A percentile compares a stretch with the other conserved stretches of the same genome.
phyloP scores from a whole-genome alignment of 2,797 vertebrate genomes.

The Acanthurus lineatus region DNA sequence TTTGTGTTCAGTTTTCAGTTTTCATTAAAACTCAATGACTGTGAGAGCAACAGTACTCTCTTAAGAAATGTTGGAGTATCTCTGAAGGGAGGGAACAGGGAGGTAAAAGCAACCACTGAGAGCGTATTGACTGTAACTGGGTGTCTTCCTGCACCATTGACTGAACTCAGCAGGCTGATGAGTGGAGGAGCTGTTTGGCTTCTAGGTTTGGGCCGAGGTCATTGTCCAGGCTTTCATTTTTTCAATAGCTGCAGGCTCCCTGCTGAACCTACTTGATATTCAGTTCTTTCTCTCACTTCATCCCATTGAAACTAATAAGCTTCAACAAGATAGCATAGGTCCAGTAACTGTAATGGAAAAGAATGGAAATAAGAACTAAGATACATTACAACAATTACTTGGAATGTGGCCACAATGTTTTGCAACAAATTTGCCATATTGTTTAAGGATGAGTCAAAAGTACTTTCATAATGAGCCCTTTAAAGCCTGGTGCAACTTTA shows the following conservation, averaged over 20 bases:
- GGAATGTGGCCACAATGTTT: conserved; percentile 13
- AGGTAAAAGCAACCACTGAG: conserved; percentile 47
- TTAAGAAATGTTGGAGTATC: conserved; percentile 25
- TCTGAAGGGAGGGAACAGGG: conserved; percentile 24
- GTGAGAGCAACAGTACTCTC: conserved; percentile 22
- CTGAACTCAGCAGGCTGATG: conserved; percentile 77
- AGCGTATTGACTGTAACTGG: conserved; percentile 66
- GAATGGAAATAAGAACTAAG: conserved; percentile 35
- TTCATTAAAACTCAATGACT: conserved; percentile 2
- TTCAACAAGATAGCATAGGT: conserved; percentile 44
- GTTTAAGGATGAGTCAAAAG: conserved; percentile 31
- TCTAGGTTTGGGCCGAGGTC: conserved; percentile 69
- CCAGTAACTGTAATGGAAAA: conserved; percentile 20
- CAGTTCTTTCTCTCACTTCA: conserved; percentile 68
- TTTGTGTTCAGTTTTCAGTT: not conserved
- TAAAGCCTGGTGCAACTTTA: not conserved
- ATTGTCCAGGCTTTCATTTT: conserved; percentile 78
- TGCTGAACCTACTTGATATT: conserved; percentile 79
- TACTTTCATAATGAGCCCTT: conserved; percentile 45
- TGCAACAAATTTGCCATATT: conserved; percentile 30
- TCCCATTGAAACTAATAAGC: conserved; percentile 64
- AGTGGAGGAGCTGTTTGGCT: conserved; percentile 72
- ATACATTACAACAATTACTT: conserved; percentile 3
- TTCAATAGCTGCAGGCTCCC: conserved; percentile 76
- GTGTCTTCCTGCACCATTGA: conserved; percentile 77